These are phyloP conservation scores for Halocaridina rubra DNA, from an alignment of 2,888 invertebrate genomes.

Conservation along the genomic window DNA sequence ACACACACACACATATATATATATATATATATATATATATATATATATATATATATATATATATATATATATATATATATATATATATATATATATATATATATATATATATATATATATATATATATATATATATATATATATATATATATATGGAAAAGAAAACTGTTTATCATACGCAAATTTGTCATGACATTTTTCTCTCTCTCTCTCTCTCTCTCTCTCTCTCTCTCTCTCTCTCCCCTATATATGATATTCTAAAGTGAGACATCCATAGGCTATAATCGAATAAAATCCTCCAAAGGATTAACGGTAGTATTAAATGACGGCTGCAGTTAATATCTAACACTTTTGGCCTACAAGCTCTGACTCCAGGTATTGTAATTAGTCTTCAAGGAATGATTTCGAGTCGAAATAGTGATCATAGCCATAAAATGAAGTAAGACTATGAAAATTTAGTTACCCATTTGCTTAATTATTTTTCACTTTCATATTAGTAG, in stretches of 20 bases:
- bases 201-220: background rate
- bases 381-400: too few species aligned
- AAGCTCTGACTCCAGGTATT: too few species aligned
- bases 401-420: too few species aligned
- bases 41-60: background rate
- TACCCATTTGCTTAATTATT: too few species aligned
- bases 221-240: background rate
- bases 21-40: conserved; percentile 7
- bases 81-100: background rate
- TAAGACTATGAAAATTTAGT: too few species aligned
- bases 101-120: conserved; percentile 10
- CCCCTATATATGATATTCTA: background rate
- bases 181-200: background rate
- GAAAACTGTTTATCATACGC: background rate
- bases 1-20: background rate
- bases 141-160: background rate
- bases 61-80: conserved; percentile 2
- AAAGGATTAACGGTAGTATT: too few species aligned
- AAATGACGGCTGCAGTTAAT: too few species aligned
- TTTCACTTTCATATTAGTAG: too few species aligned
- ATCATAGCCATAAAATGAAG: too few species aligned
- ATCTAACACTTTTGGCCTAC: too few species aligned
- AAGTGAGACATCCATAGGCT: background rate
- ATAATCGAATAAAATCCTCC: background rate
- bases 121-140: conserved; percentile 16